Evolutionary conservation across 2,888 invertebrate species (phyloP), one percentile per base, ranked within the genome.

Genomic region (Ormyrus pomaceus): DNA sequence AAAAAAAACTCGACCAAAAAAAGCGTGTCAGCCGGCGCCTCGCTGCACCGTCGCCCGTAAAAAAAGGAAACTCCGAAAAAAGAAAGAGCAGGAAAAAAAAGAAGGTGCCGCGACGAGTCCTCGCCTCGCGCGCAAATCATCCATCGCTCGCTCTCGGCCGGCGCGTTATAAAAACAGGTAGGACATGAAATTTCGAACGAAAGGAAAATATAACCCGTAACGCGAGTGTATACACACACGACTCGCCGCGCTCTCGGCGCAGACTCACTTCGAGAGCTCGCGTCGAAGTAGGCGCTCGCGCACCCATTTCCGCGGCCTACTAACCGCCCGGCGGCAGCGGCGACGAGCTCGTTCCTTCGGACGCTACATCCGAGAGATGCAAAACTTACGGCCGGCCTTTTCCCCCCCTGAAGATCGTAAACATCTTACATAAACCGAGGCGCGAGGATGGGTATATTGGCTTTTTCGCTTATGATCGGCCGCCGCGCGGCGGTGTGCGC

Each of bases 251-350:
- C 5, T 3, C 5, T 3, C 51, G 9, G 50, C 5, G 50, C 13
- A 34, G 34, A 34, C 34, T 34, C 34, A 34, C 34, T 34, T 34
- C 34, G 53, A 7, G 50, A 1, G 51, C 19, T 10, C 56, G 69
- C 56, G 69, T 48, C 64, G 46, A 68, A 69, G 73, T 61, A 64
- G 34, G 71, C 71, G 70, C 62, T 68, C 58, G 59, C 79, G 77
- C 56, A 80, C 77, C 78, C 77, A 81, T 80, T 74, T 81, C 66
- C 80, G 66, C 77, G 87, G 84, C 86, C 87, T 86, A 87, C 87
- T 86, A 85, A 86, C 82, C 82, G 74, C 19, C 83, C 68, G 78
- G 69, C 65, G 34, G 34, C 34, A 3, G 34, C 34, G 0, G 34
- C 34, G 34, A 4, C 79, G 80, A 75, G 76, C 59, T 59, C 74